These are phyloP conservation scores for Fratercula arctica DNA, from an alignment of 2,797 vertebrate species.

Conservation along the genomic window DNA sequence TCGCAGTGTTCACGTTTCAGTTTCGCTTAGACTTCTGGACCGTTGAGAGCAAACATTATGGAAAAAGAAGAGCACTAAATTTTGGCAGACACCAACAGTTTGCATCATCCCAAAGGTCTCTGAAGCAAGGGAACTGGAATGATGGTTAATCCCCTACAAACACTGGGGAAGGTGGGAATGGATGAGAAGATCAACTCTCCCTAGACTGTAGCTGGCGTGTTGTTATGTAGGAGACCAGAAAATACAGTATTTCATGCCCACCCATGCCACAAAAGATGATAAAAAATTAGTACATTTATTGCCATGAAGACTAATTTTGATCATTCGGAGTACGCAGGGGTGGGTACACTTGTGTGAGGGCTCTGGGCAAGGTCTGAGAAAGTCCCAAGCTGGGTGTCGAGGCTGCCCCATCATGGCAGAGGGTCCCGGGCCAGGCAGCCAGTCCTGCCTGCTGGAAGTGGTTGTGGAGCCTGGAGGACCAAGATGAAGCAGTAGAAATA, in stretches of 20 bases:
- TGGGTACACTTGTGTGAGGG: not conserved
- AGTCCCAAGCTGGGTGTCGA: accelerated
- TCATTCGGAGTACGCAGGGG: accelerated
- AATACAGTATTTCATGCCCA: not conserved
- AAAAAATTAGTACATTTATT: not conserved
- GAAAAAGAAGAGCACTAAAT: not conserved
- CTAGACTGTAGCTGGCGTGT: not conserved
- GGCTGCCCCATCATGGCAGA: not conserved
- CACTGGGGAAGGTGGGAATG: not conserved
- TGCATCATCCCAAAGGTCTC: not conserved
- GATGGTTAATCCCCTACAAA: not conserved
- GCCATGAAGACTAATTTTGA: not conserved
- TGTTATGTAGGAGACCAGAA: not conserved
- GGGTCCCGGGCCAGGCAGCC: not conserved
- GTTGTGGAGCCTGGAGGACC: not conserved
- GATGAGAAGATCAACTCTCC: not conserved
- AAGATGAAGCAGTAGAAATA: accelerated
- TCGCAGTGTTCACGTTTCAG: not conserved
- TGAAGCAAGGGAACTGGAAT: not conserved
- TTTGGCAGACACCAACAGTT: not conserved
- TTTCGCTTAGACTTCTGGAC: not conserved
- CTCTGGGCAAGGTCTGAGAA: not conserved
- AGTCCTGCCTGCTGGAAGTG: not conserved
- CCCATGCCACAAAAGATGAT: accelerated
- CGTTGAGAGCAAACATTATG: accelerated